Evolutionary conservation across 2,113 vertebrate genomes (phyloP).

Genomic region (Ardeotis arabs): DNA sequence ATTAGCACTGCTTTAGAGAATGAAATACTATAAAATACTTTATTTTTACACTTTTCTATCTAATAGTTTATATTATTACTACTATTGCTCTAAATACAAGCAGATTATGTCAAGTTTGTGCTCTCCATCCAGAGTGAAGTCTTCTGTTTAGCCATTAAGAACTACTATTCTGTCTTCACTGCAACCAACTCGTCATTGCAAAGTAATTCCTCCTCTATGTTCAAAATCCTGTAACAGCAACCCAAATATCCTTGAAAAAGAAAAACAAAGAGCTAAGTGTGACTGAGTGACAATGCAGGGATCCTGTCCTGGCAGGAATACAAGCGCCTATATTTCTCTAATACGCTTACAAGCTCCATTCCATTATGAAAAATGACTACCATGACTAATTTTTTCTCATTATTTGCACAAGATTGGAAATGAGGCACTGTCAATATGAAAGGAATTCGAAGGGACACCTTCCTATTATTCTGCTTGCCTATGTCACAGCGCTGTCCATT

Average conservation of each 20-base stretch:
- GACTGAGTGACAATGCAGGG: background rate
- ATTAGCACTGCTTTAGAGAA: background rate
- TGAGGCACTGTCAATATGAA: background rate
- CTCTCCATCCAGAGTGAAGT: background rate
- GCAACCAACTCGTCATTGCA: background rate
- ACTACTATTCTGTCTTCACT: background rate
- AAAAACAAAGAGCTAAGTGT: background rate
- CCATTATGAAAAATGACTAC: background rate
- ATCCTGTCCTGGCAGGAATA: background rate
- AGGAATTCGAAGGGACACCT: slow-evolving; percentile 9
- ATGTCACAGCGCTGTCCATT: background rate
- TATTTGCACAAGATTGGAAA: slow-evolving; percentile 29
- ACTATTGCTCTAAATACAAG: background rate
- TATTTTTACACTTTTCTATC: background rate
- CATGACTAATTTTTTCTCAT: background rate
- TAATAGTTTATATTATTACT: background rate
- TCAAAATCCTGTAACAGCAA: background rate
- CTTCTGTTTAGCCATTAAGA: background rate
- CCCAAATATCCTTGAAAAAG: background rate
- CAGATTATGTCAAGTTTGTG: background rate
- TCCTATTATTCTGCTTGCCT: background rate
- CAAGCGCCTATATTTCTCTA: background rate
- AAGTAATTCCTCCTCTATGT: background rate
- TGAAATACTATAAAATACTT: background rate
- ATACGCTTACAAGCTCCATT: background rate